These are phyloP conservation scores for Epinotia brunnichana DNA, from an alignment of 2,888 invertebrate species.

Conservation along the genomic window DNA sequence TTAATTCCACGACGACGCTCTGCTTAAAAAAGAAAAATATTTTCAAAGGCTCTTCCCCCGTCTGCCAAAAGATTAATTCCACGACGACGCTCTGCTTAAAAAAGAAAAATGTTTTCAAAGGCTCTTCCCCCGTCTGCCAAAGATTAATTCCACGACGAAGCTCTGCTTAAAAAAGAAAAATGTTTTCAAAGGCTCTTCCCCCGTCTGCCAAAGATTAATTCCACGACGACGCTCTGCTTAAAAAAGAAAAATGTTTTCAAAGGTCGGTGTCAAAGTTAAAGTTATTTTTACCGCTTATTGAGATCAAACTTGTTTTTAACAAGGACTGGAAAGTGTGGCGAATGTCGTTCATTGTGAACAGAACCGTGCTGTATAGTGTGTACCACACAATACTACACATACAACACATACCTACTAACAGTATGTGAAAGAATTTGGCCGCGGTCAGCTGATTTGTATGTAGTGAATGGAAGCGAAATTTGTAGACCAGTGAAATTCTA, in stretches of 20 bases:
- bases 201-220: no score
- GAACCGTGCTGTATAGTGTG: neutral
- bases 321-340: constrained; percentile 37
- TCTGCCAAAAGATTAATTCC: no score
- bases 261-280: neutral
- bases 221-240: no score
- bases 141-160: no score
- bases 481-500: constrained; percentile 7
- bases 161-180: no score
- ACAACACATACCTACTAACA: neutral
- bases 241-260: neutral
- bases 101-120: no score
- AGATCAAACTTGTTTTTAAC: constrained; percentile 21
- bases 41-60: no score
- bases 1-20: no score
- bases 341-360: constrained; percentile 23
- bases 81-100: no score
- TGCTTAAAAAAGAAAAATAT: no score
- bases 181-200: no score
- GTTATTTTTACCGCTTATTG: constrained; percentile 10
- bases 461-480: constrained; percentile 10
- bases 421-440: constrained; percentile 1
- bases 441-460: constrained; percentile 21
- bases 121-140: no score
- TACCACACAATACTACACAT: neutral